These are phyloP conservation scores for Pandemis corylana DNA, from an alignment of 2,888 invertebrate species.

Conservation along the genomic window DNA sequence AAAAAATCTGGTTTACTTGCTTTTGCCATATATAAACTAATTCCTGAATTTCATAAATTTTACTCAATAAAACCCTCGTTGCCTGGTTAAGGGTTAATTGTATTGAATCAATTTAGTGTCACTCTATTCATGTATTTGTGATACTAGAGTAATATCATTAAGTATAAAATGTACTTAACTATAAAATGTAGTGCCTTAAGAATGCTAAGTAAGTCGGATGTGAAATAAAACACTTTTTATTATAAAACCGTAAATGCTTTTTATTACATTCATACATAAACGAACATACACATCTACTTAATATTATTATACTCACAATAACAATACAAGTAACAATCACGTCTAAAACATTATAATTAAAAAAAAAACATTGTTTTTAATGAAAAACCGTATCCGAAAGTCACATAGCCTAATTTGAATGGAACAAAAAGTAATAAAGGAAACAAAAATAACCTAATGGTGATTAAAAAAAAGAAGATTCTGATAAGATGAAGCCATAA, in stretches of 20 bases:
- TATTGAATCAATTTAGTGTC: background rate
- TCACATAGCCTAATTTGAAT: background rate
- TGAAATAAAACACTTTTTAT: conserved; percentile 42
- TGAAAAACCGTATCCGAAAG: background rate
- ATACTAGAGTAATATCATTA: background rate
- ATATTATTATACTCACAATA: conserved; percentile 74
- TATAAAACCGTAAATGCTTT: conserved; percentile 49
- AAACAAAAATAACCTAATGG: background rate
- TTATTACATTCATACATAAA: conserved; percentile 61
- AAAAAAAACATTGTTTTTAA: background rate
- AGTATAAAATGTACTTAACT: background rate
- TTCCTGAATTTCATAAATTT: too few species aligned
- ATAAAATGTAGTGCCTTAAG: background rate
- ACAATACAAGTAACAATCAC: conserved; percentile 65
- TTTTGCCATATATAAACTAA: too few species aligned
- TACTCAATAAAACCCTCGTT: too few species aligned
- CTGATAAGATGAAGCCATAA: conserved; percentile 45
- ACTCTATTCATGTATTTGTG: background rate
- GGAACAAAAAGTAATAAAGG: background rate
- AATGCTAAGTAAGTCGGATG: background rate
- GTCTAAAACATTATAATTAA: background rate
- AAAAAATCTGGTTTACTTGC: too few species aligned
- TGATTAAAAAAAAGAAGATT: background rate
- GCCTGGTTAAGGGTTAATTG: too few species aligned
- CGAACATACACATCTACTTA: conserved; percentile 65